Conservation (phyloP, 2,888 invertebrate genomes). For the Drosophila villosipedis region DNA sequence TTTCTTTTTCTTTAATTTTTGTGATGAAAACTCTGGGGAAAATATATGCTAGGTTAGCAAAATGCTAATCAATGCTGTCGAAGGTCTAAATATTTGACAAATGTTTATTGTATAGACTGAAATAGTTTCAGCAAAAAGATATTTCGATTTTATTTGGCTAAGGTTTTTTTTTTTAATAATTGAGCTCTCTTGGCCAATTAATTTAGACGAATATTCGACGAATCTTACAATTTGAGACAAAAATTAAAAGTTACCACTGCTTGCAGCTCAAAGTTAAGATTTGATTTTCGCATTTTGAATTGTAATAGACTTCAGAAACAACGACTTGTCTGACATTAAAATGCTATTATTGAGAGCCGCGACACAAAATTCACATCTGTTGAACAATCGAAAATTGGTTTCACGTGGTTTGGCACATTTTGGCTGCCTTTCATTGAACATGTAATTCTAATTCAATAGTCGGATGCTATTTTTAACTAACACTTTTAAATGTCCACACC, state of each 20-base stretch:
- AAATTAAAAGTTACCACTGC: neutral
- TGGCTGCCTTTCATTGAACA: constrained; percentile 36
- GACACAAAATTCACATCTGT: neutral
- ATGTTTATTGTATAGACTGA: constrained; percentile 4
- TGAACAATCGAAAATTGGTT: constrained; percentile 2
- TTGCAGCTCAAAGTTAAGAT: neutral
- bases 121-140: constrained; percentile 11
- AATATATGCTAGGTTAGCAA: neutral
- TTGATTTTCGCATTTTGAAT: neutral
- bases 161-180: neutral
- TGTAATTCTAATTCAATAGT: constrained; percentile 39
- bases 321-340: neutral
- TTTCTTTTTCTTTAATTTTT: neutral
- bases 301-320: neutral
- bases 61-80: constrained; percentile 33
- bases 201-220: no score
- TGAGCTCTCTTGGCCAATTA: neutral
- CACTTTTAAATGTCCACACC: constrained; percentile 45
- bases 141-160: neutral
- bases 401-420: neutral
- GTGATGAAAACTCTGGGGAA: constrained; percentile 6
- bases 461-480: constrained; percentile 23
- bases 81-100: constrained; percentile 17
- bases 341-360: neutral
- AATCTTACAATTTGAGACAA: neutral